A percentile compares a stretch with the other conserved stretches of the same genome.
Conservation (phyloP, 1,140 invertebrate species). For the Elysia chlorotica region DNA sequence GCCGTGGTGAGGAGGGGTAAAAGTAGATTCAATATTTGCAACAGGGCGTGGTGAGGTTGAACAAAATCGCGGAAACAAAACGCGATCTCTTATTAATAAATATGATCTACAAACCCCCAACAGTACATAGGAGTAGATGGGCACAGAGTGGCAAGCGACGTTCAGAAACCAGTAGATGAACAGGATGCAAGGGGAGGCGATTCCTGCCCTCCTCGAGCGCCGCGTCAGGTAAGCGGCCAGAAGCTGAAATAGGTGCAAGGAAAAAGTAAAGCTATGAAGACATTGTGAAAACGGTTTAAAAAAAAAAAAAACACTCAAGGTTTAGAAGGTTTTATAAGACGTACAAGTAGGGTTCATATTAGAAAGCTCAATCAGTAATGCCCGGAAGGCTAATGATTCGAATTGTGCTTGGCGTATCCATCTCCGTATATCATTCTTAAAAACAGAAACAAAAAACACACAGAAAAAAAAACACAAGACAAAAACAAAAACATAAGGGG, state of each 20-base stretch:
- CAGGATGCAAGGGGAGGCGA: slow-evolving; percentile 80
- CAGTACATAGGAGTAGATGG: slow-evolving; percentile 26
- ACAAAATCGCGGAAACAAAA: too few relatives aligned
- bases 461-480: too few relatives aligned
- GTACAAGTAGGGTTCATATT: background rate
- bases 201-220: slow-evolving; percentile 19
- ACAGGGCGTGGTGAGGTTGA: too few relatives aligned
- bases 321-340: background rate
- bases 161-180: slow-evolving; percentile 87
- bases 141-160: slow-evolving; percentile 71
- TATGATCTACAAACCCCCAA: slow-evolving; percentile 17
- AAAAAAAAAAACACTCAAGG: background rate
- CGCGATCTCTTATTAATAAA: too few relatives aligned
- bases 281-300: background rate
- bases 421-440: too few relatives aligned
- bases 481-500: too few relatives aligned
- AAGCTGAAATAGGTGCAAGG: slow-evolving; percentile 15
- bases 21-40: too few relatives aligned
- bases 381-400: background rate
- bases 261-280: background rate
- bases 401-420: background rate
- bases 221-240: slow-evolving; percentile 26
- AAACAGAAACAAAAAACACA: too few relatives aligned
- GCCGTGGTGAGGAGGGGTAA: too few relatives aligned
- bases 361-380: background rate